Conservation (phyloP, 2,113 vertebrate genomes). For the Daubentonia madagascariensis region DNA sequence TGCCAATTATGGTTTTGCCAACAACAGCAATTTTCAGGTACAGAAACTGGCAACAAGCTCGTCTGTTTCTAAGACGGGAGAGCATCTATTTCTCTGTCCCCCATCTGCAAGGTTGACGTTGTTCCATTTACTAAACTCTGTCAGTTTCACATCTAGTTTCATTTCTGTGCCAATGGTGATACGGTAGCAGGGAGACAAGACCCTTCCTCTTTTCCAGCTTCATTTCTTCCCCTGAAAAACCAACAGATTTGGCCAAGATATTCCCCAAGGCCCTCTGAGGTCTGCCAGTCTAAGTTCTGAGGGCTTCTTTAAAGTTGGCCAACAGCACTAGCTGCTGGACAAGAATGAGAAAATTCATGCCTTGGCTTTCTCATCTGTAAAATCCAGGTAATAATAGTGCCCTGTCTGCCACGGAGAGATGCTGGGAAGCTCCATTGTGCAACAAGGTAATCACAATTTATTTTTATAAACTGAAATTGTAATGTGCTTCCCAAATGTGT, state of each 20-base stretch:
- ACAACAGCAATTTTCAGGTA: background rate
- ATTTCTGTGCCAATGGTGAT: background rate
- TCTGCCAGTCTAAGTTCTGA: background rate
- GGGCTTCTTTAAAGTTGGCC: background rate
- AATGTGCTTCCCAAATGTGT: background rate
- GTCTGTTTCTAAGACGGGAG: background rate
- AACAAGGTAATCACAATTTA: background rate
- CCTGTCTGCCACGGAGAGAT: fast-evolving
- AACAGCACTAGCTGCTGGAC: background rate
- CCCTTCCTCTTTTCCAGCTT: background rate
- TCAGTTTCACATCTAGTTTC: background rate
- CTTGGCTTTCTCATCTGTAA: background rate
- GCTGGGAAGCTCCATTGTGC: background rate
- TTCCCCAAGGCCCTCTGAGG: background rate
- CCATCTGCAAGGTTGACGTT: background rate
- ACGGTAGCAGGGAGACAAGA: fast-evolving
- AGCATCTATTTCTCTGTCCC: fast-evolving
- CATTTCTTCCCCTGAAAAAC: background rate
- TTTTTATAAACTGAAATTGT: background rate
- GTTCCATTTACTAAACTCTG: background rate
- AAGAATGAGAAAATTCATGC: background rate
- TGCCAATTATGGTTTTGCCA: background rate
- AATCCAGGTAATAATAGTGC: background rate
- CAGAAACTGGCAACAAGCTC: background rate
- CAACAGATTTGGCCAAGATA: background rate